A percentile compares a stretch with the other conserved stretches of the same genome.
These are phyloP conservation scores for Pantherophis vulpinus DNA, from an alignment of 2,797 vertebrate genomes.

Conservation along the genomic window DNA sequence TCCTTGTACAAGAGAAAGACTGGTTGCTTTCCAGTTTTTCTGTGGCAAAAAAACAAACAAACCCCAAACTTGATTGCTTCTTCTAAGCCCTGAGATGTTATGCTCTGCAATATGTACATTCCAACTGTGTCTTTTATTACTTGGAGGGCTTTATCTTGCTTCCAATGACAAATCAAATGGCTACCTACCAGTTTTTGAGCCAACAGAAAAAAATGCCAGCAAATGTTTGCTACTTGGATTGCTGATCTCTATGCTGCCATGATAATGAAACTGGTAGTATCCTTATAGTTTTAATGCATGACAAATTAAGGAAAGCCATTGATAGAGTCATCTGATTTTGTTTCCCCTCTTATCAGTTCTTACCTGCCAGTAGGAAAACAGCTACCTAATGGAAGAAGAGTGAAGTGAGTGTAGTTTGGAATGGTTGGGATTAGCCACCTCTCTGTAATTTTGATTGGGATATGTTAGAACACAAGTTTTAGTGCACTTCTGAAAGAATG, in stretches of 20 bases:
- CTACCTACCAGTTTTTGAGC: background rate
- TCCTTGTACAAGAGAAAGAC: background rate
- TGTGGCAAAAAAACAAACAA: background rate
- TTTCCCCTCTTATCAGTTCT: background rate
- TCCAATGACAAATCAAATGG: background rate
- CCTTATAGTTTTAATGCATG: background rate
- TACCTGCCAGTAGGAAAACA: background rate
- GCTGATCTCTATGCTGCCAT: background rate
- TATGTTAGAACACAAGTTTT: background rate
- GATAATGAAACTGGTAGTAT: background rate
- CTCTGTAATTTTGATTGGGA: background rate
- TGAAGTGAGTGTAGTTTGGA: background rate
- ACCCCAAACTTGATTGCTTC: background rate
- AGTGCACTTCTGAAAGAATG: background rate
- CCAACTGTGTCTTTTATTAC: background rate
- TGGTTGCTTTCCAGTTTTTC: background rate
- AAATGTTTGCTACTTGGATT: background rate
- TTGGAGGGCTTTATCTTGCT: background rate
- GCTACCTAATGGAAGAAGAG: background rate
- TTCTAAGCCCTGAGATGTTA: background rate
- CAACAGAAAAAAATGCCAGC: background rate
- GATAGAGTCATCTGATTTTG: background rate
- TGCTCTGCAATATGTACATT: background rate
- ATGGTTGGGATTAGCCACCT: background rate
- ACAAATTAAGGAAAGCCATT: background rate